Conservation (phyloP, 2,888 invertebrate genomes). For the Hirtodrosophila confusa region DNA sequence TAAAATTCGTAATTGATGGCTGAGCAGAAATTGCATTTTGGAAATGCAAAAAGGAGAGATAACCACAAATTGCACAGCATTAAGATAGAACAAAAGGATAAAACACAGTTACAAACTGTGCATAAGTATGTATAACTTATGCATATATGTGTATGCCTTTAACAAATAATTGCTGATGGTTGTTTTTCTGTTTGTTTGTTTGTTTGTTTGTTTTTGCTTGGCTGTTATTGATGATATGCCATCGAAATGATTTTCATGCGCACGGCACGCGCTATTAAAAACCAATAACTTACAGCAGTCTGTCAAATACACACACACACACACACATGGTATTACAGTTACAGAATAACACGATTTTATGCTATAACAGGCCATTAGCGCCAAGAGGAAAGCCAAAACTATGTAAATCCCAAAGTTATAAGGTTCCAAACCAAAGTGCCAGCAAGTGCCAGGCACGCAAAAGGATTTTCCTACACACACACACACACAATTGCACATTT, state of each 20-base stretch:
- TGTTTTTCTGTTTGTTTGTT: conserved; percentile 3
- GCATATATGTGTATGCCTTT: conserved; percentile 5
- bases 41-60: too few species aligned
- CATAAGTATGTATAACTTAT: too few species aligned
- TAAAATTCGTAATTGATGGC: too few species aligned
- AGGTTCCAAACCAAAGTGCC: conserved; percentile 44
- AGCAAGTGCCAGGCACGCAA: conserved; percentile 67
- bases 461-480: conserved; percentile 23
- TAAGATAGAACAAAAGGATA: too few species aligned
- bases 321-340: conserved; percentile 3
- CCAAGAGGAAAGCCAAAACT: conserved; percentile 29
- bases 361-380: conserved; percentile 57
- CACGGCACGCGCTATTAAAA: conserved; percentile 66
- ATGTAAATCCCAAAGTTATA: conserved; percentile 26
- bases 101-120: too few species aligned
- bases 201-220: conserved; percentile 2
- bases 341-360: conserved; percentile 58
- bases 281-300: conserved; percentile 62
- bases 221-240: conserved; percentile 57
- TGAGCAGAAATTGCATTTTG: too few species aligned
- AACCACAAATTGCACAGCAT: too few species aligned
- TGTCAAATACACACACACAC: conserved; percentile 48
- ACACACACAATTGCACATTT: conserved; percentile 36
- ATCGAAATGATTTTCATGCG: conserved; percentile 41
- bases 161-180: conserved; percentile 15